These are phyloP conservation scores for Sylvia borin DNA, from an alignment of 2,797 vertebrate genomes.

Conservation along the genomic window DNA sequence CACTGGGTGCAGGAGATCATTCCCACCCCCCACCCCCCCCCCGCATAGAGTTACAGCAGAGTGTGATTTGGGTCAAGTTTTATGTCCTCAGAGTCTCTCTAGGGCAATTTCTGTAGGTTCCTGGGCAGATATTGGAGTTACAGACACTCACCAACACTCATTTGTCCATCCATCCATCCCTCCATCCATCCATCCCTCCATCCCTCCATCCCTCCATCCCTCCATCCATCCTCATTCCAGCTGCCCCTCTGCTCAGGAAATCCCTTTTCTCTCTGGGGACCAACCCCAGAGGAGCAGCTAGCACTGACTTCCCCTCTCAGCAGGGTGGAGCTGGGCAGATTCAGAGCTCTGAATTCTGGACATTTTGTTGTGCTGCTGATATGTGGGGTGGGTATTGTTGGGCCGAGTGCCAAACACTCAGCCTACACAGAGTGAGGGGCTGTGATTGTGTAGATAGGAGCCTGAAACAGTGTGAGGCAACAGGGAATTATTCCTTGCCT, in stretches of 20 bases:
- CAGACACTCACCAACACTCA: background rate
- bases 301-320: fast-evolving
- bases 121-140: background rate
- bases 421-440: constrained; percentile 21
- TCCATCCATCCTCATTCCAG: too few species aligned
- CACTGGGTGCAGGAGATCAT: fast-evolving
- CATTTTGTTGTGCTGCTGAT: background rate
- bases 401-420: fast-evolving
- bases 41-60: background rate
- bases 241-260: background rate
- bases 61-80: background rate
- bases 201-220: too few species aligned
- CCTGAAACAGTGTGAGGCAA: constrained; percentile 37
- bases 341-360: background rate
- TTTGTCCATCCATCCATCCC: background rate
- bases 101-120: background rate
- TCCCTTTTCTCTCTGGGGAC: background rate
- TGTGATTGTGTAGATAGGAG: constrained; percentile 68
- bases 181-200: too few species aligned
- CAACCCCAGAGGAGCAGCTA: background rate
- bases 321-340: fast-evolving
- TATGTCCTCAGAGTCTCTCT: background rate
- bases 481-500: constrained; percentile 47
- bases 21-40: background rate
- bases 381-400: background rate